These are phyloP conservation scores for Petrocephalus schoutedeni DNA, from an alignment of 2,797 vertebrate species.

Conservation along the genomic window DNA sequence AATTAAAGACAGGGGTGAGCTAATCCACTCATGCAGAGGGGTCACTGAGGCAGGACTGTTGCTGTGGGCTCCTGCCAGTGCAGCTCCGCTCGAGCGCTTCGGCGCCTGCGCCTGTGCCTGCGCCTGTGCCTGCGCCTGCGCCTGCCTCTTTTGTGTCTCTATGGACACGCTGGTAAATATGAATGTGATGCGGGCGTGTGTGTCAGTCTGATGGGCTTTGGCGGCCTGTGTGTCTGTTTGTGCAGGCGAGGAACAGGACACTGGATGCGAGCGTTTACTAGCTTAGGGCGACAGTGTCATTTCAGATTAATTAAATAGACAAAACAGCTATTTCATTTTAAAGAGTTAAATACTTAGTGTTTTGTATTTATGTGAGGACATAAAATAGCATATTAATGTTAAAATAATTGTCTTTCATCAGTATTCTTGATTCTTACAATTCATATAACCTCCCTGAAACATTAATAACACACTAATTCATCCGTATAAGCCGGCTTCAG, in stretches of 20 bases:
- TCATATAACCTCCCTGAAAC: not conserved
- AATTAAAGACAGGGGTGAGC: constrained; percentile 52
- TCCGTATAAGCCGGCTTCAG: not conserved
- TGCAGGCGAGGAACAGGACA: not conserved
- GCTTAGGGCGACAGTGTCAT: not conserved
- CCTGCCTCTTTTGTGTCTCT: not conserved
- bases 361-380: not conserved
- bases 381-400: not conserved
- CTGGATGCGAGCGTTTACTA: not conserved
- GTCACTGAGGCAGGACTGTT: constrained; percentile 37
- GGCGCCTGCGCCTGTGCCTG: not conserved
- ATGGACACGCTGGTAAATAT: not conserved
- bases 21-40: constrained; percentile 43
- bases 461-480: not conserved
- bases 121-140: not conserved
- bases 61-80: not conserved
- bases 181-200: not conserved
- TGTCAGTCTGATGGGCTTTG: not conserved
- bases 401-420: not conserved
- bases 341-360: not conserved
- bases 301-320: not conserved
- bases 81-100: not conserved
- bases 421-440: not conserved
- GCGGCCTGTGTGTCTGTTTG: not conserved
- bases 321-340: not conserved